These are phyloP conservation scores for Pantherophis vulpinus DNA, from an alignment of 2,797 vertebrate genomes.

Conservation along the genomic window DNA sequence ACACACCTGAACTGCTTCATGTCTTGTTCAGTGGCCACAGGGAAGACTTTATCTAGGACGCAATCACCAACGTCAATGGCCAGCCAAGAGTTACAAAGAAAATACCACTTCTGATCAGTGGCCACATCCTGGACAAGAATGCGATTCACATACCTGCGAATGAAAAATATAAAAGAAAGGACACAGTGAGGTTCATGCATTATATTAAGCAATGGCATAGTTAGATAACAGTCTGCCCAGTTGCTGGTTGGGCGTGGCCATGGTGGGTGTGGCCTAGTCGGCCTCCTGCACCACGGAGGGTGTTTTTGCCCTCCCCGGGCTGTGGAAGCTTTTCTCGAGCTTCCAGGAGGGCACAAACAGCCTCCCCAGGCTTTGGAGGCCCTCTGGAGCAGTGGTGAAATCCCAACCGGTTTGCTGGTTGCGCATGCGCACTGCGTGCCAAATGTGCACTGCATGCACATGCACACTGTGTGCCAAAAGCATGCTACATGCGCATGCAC, in stretches of 20 bases:
- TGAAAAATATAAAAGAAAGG: neutral
- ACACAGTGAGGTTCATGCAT: neutral
- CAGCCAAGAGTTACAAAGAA: slow-evolving; percentile 94
- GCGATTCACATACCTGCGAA: slow-evolving; percentile 87
- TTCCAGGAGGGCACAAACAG: no score
- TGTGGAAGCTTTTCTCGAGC: no score
- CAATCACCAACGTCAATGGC: slow-evolving; percentile 88
- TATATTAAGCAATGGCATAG: neutral
- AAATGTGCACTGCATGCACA: no score
- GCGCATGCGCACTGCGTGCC: no score
- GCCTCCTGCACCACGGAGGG: no score
- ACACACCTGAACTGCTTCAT: slow-evolving; percentile 89
- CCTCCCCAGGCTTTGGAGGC: no score
- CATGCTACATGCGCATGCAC: no score
- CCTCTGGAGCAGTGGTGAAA: no score
- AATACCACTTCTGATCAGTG: slow-evolving; percentile 85
- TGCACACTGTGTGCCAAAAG: fast-evolving
- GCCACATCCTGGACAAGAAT: slow-evolving; percentile 86
- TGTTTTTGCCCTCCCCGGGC: no score
- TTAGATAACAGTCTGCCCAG: neutral
- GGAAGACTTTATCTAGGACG: slow-evolving; percentile 86
- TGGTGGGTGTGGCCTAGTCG: no score
- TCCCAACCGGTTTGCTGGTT: no score
- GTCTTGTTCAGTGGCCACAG: slow-evolving; percentile 86
- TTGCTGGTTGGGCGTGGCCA: no score